A percentile compares a stretch with the other conserved stretches of the same genome.
These are phyloP conservation scores for Steromphala cineraria DNA, from an alignment of 2,888 invertebrate genomes.

Conservation along the genomic window DNA sequence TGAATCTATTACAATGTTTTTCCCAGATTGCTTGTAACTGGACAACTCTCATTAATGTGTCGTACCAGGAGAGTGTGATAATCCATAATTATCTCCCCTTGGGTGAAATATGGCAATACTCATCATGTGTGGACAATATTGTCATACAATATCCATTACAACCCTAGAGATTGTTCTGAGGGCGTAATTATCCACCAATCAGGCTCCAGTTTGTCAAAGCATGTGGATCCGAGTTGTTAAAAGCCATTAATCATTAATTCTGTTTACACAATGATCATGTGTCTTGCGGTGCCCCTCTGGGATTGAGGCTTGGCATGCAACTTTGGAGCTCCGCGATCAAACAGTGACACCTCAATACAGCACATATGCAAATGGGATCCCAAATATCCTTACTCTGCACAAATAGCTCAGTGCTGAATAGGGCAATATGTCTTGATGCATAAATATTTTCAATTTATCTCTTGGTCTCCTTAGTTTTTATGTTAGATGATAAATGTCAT, in stretches of 20 bases:
- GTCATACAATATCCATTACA: not conserved
- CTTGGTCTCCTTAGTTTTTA: no score
- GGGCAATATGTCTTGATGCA: no score
- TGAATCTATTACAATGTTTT: no score
- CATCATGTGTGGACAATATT: not conserved
- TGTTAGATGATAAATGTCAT: no score
- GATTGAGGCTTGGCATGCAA: not conserved
- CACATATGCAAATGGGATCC: no score
- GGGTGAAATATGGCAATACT: not conserved
- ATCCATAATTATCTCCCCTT: constrained; percentile 4
- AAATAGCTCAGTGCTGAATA: no score
- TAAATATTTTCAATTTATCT: no score
- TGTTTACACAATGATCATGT: not conserved
- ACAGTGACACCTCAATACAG: no score
- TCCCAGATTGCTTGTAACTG: no score
- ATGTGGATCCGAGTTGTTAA: not conserved
- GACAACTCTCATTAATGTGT: not conserved
- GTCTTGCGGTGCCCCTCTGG: not conserved
- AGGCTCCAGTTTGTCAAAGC: not conserved
- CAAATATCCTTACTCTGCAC: no score
- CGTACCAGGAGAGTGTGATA: not conserved
- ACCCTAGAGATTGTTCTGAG: not conserved
- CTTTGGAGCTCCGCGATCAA: no score
- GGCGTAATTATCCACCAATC: not conserved
- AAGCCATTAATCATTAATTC: not conserved